phyloP scores from a whole-genome alignment of 2,888 invertebrate species.

The Nomada fucata region DNA sequence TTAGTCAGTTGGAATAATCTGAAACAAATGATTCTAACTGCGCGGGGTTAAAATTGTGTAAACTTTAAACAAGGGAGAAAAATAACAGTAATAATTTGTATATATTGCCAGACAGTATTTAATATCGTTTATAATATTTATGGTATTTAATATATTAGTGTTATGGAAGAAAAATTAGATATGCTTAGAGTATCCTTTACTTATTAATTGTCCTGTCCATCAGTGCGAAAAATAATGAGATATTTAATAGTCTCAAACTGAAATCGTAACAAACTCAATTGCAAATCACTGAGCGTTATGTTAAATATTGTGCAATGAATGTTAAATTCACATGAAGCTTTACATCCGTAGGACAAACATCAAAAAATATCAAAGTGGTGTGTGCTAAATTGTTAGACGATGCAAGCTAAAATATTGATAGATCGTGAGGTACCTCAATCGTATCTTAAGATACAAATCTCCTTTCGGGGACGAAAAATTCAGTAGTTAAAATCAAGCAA shows the following conservation, averaged over 20 bases:
- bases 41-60: not conserved
- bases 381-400: not conserved
- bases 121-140: conserved; percentile 17
- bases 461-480: not conserved
- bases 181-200: not conserved
- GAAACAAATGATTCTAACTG: not conserved
- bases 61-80: not conserved
- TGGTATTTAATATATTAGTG: not conserved
- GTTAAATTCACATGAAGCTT: no score
- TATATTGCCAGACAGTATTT: conserved; percentile 17
- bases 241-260: not conserved
- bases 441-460: not conserved
- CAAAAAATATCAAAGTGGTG: no score
- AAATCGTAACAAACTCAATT: not conserved
- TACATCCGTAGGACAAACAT: no score
- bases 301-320: no score
- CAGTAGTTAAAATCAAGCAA: not conserved
- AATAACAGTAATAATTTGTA: not conserved
- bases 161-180: not conserved
- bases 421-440: not conserved
- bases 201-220: not conserved
- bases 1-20: not conserved
- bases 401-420: not conserved
- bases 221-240: not conserved
- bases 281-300: not conserved